Percentiles rank a stretch among this genome's conserved stretches.
Evolutionary conservation across 2,888 invertebrate species (phyloP).

Genomic region (Euphydryas editha): DNA sequence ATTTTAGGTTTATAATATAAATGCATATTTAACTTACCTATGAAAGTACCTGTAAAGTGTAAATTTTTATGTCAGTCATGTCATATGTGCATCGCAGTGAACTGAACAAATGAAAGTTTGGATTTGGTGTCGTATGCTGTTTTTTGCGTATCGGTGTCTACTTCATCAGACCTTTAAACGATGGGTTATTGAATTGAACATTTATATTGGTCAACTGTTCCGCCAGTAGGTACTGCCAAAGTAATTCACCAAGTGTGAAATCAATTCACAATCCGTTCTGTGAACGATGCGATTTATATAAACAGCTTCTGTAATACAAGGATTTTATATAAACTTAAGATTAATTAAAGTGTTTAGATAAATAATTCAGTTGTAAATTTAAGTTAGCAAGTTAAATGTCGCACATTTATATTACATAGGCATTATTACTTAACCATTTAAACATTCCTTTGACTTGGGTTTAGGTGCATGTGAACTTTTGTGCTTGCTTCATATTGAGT

Average conservation of each 20-base stretch:
- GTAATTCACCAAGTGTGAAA: conserved; percentile 77
- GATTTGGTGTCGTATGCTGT: conserved; percentile 72
- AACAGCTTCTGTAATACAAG: conserved; percentile 78
- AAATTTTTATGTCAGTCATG: conserved; percentile 72
- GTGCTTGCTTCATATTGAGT: background rate
- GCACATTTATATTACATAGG: conserved; percentile 81
- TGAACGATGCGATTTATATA: conserved; percentile 76
- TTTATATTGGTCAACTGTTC: conserved; percentile 62
- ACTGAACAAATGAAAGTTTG: conserved; percentile 61
- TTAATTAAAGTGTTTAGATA: conserved; percentile 76
- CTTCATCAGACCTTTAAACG: conserved; percentile 60
- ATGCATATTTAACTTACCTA: conserved; percentile 78
- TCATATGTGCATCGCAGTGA: conserved; percentile 76
- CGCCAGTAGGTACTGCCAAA: conserved; percentile 82
- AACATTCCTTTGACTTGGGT: conserved; percentile 83
- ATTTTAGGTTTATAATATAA: conserved; percentile 74
- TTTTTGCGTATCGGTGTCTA: conserved; percentile 71
- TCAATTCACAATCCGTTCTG: conserved; percentile 80
- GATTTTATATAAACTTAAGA: conserved; percentile 77
- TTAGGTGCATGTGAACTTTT: conserved; percentile 66
- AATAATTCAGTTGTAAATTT: conserved; percentile 82
- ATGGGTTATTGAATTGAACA: conserved; percentile 73
- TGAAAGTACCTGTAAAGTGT: conserved; percentile 82
- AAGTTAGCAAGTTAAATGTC: conserved; percentile 81
- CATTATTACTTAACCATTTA: conserved; percentile 82